Conservation (phyloP, 2,888 invertebrate genomes). For the Eledone cirrhosa region DNA sequence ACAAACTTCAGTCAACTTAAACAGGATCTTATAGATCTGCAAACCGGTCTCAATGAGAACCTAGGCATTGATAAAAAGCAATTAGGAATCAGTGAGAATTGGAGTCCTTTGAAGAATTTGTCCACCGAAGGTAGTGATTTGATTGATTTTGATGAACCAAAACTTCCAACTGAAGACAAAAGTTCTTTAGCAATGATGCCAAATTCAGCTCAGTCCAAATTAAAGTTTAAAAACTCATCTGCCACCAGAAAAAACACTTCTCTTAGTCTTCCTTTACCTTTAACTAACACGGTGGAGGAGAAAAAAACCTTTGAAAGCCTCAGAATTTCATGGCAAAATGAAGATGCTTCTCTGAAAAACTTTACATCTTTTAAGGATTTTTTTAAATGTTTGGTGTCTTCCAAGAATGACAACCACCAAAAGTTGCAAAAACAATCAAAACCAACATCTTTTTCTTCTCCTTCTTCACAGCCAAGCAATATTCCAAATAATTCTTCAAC, state of each 20-base stretch:
- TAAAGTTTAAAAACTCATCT: neutral
- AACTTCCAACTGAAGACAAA: neutral
- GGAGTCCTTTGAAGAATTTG: neutral
- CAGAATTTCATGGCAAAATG: neutral
- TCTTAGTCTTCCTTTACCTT: neutral
- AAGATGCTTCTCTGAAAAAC: neutral
- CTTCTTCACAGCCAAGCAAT: neutral
- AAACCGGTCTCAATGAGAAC: neutral
- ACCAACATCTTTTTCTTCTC: neutral
- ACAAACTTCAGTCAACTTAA: neutral
- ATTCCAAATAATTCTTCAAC: neutral
- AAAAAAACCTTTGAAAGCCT: neutral
- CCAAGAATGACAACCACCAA: neutral
- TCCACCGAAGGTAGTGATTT: neutral
- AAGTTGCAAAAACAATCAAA: neutral
- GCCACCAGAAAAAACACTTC: neutral
- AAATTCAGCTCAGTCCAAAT: neutral
- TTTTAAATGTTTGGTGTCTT: neutral
- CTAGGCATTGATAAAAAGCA: neutral
- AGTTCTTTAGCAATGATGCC: neutral
- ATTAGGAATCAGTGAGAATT: neutral
- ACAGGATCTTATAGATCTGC: neutral
- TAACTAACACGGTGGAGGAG: neutral
- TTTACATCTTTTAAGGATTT: neutral
- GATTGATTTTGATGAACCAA: neutral